phyloP scores from a whole-genome alignment of 2,113 vertebrate genomes.

The Phrynosoma platyrhinos region DNA sequence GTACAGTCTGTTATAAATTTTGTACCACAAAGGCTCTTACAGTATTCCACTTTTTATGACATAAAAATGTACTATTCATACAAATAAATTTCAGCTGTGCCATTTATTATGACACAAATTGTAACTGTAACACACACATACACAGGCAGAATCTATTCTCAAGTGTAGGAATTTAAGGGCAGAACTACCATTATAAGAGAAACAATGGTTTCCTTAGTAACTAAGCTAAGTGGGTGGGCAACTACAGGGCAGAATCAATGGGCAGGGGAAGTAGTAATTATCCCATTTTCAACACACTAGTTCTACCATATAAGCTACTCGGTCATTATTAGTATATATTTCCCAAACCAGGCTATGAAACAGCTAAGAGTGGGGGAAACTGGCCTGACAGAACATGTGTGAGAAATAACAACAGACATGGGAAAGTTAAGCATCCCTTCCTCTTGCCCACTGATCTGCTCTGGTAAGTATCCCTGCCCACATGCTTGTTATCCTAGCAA shows the following conservation, averaged over 20 bases:
- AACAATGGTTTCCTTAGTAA: slow-evolving; percentile 23
- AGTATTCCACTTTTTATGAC: background rate
- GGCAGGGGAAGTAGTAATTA: background rate
- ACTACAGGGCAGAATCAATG: background rate
- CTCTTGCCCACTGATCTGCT: background rate
- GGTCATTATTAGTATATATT: background rate
- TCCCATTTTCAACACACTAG: background rate
- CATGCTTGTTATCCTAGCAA: slow-evolving; percentile 2
- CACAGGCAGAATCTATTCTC: background rate
- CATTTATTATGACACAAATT: slow-evolving; percentile 1
- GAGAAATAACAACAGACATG: background rate
- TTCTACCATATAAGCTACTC: background rate
- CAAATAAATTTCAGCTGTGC: background rate
- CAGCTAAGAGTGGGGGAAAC: background rate
- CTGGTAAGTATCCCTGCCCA: background rate
- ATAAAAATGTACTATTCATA: background rate
- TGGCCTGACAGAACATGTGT: background rate
- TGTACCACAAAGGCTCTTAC: background rate
- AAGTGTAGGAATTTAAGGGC: background rate
- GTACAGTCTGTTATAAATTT: background rate
- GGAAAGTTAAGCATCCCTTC: background rate
- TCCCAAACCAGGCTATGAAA: background rate
- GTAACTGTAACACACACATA: slow-evolving; percentile 6
- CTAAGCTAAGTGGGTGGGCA: background rate
- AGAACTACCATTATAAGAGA: slow-evolving; percentile 8